Conservation (phyloP, 2,797 vertebrate genomes). For the Malacoctenus gilli region DNA sequence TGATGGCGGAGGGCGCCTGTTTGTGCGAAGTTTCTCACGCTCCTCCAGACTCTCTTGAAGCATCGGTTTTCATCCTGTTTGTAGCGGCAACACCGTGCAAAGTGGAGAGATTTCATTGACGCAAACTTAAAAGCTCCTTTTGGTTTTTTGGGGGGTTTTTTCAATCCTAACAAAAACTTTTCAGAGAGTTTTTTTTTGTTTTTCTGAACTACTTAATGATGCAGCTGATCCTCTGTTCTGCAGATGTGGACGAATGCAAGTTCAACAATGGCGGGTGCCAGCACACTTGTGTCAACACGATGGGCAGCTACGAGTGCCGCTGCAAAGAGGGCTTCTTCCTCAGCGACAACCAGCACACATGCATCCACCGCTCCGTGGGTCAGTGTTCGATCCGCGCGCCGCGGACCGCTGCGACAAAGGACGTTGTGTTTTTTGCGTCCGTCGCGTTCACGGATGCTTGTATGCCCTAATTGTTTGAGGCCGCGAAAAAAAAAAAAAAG, state of each 20-base stretch:
- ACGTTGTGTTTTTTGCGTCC: neutral
- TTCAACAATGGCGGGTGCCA: constrained; percentile 98
- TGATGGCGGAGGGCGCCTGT: constrained; percentile 31
- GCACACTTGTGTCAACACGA: constrained; percentile 91
- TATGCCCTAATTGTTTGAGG: constrained; percentile 32
- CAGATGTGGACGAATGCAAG: constrained; percentile 94
- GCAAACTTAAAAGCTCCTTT: constrained; percentile 15
- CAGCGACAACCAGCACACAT: constrained; percentile 98
- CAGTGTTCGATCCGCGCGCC: constrained; percentile 57
- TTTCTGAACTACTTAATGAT: constrained; percentile 30
- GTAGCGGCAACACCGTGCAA: neutral
- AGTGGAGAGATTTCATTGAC: neutral
- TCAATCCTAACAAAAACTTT: constrained; percentile 4
- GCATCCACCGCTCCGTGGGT: constrained; percentile 97
- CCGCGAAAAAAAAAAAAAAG: constrained; percentile 47
- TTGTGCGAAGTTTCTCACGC: constrained; percentile 43
- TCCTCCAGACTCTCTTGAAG: constrained; percentile 16
- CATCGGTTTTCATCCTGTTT: constrained; percentile 26
- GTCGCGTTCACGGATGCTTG: constrained; percentile 20
- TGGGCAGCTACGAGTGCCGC: constrained; percentile 96
- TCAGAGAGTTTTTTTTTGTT: constrained; percentile 23
- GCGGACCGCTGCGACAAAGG: neutral
- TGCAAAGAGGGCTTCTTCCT: constrained; percentile 97
- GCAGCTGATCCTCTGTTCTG: constrained; percentile 22
- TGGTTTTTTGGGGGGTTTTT: too few relatives aligned